Evolutionary conservation across 2,888 invertebrate species (phyloP).

Genomic region (Diaperis boleti): DNA sequence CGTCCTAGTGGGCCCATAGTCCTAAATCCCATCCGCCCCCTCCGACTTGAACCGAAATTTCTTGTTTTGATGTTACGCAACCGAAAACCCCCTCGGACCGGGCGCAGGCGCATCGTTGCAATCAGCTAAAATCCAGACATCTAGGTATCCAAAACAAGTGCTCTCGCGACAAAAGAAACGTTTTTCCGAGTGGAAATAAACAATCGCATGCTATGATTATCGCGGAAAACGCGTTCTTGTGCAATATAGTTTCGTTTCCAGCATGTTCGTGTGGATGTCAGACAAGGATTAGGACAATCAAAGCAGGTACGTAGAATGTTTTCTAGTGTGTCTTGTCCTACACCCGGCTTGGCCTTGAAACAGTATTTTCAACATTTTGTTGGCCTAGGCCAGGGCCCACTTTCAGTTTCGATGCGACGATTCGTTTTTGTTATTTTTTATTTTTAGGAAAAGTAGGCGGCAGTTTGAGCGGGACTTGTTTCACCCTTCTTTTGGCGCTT

Average conservation of each 20-base stretch:
- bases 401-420: slow-evolving; percentile 6
- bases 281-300: slow-evolving; percentile 42
- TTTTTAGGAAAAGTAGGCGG: slow-evolving; percentile 6
- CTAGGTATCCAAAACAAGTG: slow-evolving; percentile 64
- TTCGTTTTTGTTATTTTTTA: slow-evolving; percentile 1
- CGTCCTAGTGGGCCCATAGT: slow-evolving; percentile 5
- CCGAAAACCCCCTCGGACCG: slow-evolving; percentile 46
- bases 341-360: slow-evolving; percentile 59
- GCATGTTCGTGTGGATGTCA: slow-evolving; percentile 48
- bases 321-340: slow-evolving; percentile 40
- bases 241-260: slow-evolving; percentile 36
- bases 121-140: slow-evolving; percentile 57
- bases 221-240: slow-evolving; percentile 42
- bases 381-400: slow-evolving; percentile 51
- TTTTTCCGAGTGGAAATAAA: slow-evolving; percentile 51
- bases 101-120: slow-evolving; percentile 53
- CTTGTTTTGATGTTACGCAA: slow-evolving; percentile 44
- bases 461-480: slow-evolving; percentile 8
- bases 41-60: no score
- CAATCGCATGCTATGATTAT: slow-evolving; percentile 48
- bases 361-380: slow-evolving; percentile 52
- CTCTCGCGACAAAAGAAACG: slow-evolving; percentile 55
- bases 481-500: neutral
- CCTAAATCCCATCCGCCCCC: slow-evolving; percentile 1
- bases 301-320: slow-evolving; percentile 50